phyloP scores from a whole-genome alignment of 2,888 invertebrate genomes.

The Phaedon cochleariae region DNA sequence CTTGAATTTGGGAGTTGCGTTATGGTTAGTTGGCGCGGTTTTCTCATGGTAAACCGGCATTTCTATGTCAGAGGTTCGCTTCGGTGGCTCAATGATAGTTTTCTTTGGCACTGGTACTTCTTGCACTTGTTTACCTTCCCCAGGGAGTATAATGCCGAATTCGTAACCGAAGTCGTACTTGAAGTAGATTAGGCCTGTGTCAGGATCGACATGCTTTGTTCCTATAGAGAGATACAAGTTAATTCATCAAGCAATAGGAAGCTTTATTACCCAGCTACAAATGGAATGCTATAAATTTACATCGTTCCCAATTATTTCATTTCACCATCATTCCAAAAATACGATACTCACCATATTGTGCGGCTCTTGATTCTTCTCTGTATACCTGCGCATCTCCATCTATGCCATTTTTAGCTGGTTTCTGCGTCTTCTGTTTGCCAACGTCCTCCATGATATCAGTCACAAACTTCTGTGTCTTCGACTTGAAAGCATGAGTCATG shows the following conservation, averaged over 20 bases:
- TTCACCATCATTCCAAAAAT: neutral
- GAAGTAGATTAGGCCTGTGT: slow-evolving; percentile 80
- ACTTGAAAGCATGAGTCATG: slow-evolving; percentile 73
- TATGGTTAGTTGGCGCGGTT: slow-evolving; percentile 38
- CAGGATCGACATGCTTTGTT: slow-evolving; percentile 79
- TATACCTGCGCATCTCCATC: slow-evolving; percentile 72
- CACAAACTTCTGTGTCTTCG: slow-evolving; percentile 74
- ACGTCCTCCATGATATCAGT: slow-evolving; percentile 72
- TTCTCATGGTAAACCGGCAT: slow-evolving; percentile 75
- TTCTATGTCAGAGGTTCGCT: slow-evolving; percentile 68
- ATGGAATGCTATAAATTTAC: neutral
- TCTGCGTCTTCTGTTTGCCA: slow-evolving; percentile 55
- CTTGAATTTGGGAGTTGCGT: slow-evolving; percentile 55
- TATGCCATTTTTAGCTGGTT: slow-evolving; percentile 62
- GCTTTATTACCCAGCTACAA: neutral
- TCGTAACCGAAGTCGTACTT: slow-evolving; percentile 85
- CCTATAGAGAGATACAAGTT: slow-evolving; percentile 62
- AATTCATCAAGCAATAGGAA: neutral
- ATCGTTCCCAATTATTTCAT: neutral
- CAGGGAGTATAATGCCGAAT: slow-evolving; percentile 77
- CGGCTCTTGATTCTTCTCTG: slow-evolving; percentile 74
- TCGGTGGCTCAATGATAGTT: slow-evolving; percentile 64
- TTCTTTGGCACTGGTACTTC: slow-evolving; percentile 61
- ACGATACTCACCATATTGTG: slow-evolving; percentile 73
- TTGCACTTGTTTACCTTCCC: slow-evolving; percentile 67